Percentiles rank a stretch among this genome's conserved stretches.
phyloP scores from a whole-genome alignment of 2,113 vertebrate species.

The Cheilinus undulatus region DNA sequence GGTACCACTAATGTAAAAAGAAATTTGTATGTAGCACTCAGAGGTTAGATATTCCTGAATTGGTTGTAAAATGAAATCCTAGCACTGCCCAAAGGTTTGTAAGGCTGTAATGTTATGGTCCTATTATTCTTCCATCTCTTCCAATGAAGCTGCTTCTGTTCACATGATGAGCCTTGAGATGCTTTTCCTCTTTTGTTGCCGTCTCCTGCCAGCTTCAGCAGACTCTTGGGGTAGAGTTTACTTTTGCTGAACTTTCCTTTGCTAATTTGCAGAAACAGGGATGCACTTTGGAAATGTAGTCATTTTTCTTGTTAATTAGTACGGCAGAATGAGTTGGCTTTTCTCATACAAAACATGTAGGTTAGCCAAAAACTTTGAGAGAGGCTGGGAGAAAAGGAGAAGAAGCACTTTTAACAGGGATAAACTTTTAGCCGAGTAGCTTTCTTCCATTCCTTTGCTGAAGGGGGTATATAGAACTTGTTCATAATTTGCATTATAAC shows the following conservation, averaged over 20 bases:
- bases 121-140: background rate
- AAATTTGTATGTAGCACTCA: no score
- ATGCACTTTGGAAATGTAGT: background rate
- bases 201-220: background rate
- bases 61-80: no score
- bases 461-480: background rate
- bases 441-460: background rate
- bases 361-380: background rate
- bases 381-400: background rate
- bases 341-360: background rate
- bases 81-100: no score
- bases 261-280: background rate
- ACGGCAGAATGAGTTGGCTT: background rate
- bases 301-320: slow-evolving; percentile 16
- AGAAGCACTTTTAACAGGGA: background rate
- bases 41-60: no score
- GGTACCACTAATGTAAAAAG: no score
- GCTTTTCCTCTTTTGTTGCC: background rate
- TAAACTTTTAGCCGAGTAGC: background rate
- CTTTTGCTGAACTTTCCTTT: background rate
- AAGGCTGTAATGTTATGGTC: background rate
- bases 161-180: background rate
- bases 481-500: background rate
- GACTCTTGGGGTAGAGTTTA: background rate
- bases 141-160: background rate